These are phyloP conservation scores for Drosophila subobscura DNA, from an alignment of 1,140 invertebrate species.

Conservation along the genomic window DNA sequence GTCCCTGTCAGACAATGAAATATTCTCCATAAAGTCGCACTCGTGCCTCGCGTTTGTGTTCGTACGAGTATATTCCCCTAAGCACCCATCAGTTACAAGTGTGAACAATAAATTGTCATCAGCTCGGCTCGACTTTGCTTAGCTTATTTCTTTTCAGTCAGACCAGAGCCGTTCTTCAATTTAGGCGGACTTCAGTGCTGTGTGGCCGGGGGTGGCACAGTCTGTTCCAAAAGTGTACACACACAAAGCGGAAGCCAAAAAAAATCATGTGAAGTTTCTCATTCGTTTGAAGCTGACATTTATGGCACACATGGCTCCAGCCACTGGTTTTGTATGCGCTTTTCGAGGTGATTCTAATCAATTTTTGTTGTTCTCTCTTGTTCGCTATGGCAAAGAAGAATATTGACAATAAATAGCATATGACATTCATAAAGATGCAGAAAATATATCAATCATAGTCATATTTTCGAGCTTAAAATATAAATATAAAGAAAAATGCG, in stretches of 20 bases:
- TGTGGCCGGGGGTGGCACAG: constrained; percentile 27
- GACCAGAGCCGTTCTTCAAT: constrained; percentile 61
- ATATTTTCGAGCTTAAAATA: constrained; percentile 46
- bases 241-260: constrained; percentile 16
- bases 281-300: constrained; percentile 68
- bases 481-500: constrained; percentile 69
- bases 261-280: constrained; percentile 60
- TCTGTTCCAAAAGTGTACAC: constrained; percentile 53
- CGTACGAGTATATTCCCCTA: constrained; percentile 47
- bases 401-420: constrained; percentile 55
- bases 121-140: constrained; percentile 69
- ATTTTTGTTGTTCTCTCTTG: too few relatives aligned
- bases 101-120: constrained; percentile 82
- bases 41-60: constrained; percentile 25
- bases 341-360: constrained; percentile 32
- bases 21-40: constrained; percentile 59
- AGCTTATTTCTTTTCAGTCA: constrained; percentile 64
- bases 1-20: constrained; percentile 68
- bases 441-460: constrained; percentile 37
- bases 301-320: constrained; percentile 74
- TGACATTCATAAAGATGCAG: constrained; percentile 50
- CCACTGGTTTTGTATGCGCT: constrained; percentile 80
- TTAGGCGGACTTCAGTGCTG: constrained; percentile 68
- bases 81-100: constrained; percentile 82
- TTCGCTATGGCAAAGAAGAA: too few relatives aligned